Evolutionary conservation across 2,888 invertebrate species (phyloP).

Genomic region (Tinea pellionella): DNA sequence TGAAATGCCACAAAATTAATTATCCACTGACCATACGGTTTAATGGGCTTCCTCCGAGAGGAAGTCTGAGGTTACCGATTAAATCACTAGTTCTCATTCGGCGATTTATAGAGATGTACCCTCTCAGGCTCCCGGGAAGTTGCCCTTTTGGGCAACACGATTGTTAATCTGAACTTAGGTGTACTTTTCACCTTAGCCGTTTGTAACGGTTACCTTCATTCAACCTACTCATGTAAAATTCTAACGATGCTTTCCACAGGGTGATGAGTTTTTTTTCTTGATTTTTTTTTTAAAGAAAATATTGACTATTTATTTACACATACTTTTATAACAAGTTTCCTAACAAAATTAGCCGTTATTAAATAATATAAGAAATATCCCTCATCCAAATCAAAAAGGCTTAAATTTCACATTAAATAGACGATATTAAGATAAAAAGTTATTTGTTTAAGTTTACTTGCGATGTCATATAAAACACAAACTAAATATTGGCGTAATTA

Average conservation of each 20-base stretch:
- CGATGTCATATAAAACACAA: slow-evolving; percentile 42
- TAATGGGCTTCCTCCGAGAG: slow-evolving; percentile 66
- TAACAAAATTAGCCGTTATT: too few relatives aligned
- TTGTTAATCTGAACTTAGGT: slow-evolving; percentile 61
- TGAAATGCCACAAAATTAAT: slow-evolving; percentile 64
- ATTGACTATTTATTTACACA: not conserved
- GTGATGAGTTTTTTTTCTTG: slow-evolving; percentile 17
- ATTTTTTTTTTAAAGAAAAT: not conserved
- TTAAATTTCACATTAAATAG: not conserved
- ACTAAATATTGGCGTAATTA: slow-evolving; percentile 68
- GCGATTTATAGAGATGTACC: slow-evolving; percentile 58
- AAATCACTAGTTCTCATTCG: slow-evolving; percentile 61
- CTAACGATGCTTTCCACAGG: slow-evolving; percentile 27
- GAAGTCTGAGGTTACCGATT: slow-evolving; percentile 64
- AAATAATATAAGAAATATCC: too few relatives aligned
- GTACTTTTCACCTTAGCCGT: slow-evolving; percentile 52
- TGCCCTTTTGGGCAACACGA: slow-evolving; percentile 39
- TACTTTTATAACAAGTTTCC: too few relatives aligned
- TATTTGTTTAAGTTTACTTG: slow-evolving; percentile 9
- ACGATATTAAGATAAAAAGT: not conserved
- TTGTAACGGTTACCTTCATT: slow-evolving; percentile 12
- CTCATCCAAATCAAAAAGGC: too few relatives aligned
- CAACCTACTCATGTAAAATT: slow-evolving; percentile 36
- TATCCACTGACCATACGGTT: slow-evolving; percentile 68
- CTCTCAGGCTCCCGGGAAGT: slow-evolving; percentile 26